A percentile compares a stretch with the other conserved stretches of the same genome.
Conservation (phyloP, 2,888 invertebrate species). For the Eutolmus rufibarbis region DNA sequence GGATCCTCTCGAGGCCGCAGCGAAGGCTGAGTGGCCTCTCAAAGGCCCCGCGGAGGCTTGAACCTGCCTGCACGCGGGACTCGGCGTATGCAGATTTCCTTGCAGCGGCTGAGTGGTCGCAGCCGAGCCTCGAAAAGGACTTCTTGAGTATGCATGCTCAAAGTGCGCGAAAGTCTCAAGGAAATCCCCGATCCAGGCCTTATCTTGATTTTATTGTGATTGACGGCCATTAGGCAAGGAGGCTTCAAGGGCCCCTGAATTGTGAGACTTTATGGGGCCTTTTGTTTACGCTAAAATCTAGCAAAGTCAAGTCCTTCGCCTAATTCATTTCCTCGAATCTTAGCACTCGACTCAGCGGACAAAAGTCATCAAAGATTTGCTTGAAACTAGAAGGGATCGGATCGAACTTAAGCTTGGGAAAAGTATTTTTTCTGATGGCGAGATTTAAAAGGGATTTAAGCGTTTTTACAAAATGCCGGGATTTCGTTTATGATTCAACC, state of each 20-base stretch:
- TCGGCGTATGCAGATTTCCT: constrained; percentile 20
- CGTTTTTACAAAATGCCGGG: background rate
- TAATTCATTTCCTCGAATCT: background rate
- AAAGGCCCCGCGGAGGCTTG: background rate
- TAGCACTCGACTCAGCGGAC: background rate
- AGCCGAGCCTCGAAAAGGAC: background rate
- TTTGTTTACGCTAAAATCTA: background rate
- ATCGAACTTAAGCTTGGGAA: background rate
- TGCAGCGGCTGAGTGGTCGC: background rate
- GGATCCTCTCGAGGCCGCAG: constrained; percentile 54
- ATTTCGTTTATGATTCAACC: background rate
- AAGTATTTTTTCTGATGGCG: background rate
- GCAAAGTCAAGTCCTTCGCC: constrained; percentile 1
- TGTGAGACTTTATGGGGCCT: background rate
- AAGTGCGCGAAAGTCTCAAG: background rate
- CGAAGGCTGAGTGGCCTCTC: constrained; percentile 47
- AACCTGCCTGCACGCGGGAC: background rate
- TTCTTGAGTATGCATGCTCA: background rate
- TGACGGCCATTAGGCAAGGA: constrained; percentile 32
- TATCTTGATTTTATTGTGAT: constrained; percentile 28
- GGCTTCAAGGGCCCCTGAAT: background rate
- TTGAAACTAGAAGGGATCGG: background rate
- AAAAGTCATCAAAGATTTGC: background rate
- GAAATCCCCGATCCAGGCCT: background rate
- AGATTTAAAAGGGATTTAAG: background rate